Percentiles rank a stretch among this genome's conserved stretches.
phyloP scores from a whole-genome alignment of 1,140 invertebrate species.

The Drosophila ercepeae region DNA sequence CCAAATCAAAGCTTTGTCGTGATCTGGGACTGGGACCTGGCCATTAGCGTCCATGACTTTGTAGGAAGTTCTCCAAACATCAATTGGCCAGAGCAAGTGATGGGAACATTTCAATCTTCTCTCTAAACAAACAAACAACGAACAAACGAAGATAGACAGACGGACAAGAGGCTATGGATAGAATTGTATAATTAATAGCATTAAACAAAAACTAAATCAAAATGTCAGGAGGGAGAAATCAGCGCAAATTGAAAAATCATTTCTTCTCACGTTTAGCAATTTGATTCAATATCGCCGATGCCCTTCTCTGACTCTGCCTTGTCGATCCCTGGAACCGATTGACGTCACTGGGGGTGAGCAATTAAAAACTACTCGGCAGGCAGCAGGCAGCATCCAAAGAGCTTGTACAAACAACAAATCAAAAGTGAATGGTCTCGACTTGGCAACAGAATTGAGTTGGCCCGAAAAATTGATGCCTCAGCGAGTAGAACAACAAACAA shows the following conservation, averaged over 20 bases:
- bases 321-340: constrained; percentile 43
- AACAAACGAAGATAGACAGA: constrained; percentile 9
- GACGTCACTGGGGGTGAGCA: constrained; percentile 63
- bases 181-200: constrained; percentile 72
- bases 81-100: constrained; percentile 29
- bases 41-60: constrained; percentile 73
- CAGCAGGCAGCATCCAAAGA: constrained; percentile 40
- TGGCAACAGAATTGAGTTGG: constrained; percentile 32
- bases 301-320: constrained; percentile 1
- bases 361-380: constrained; percentile 81
- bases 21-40: constrained; percentile 19
- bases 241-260: constrained; percentile 67
- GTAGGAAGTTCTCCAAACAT: constrained; percentile 30
- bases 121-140: constrained; percentile 29
- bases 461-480: constrained; percentile 10
- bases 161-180: constrained; percentile 5
- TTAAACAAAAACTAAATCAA: constrained; percentile 80
- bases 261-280: constrained; percentile 45
- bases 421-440: constrained; percentile 37
- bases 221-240: constrained; percentile 41
- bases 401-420: constrained; percentile 58
- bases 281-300: constrained; percentile 34
- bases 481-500: constrained; percentile 30
- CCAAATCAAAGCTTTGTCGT: constrained; percentile 46
- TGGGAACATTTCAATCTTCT: constrained; percentile 39